These are phyloP conservation scores for Hypocryptadius cinnamomeus DNA, from an alignment of 2,113 vertebrate species.

Conservation along the genomic window DNA sequence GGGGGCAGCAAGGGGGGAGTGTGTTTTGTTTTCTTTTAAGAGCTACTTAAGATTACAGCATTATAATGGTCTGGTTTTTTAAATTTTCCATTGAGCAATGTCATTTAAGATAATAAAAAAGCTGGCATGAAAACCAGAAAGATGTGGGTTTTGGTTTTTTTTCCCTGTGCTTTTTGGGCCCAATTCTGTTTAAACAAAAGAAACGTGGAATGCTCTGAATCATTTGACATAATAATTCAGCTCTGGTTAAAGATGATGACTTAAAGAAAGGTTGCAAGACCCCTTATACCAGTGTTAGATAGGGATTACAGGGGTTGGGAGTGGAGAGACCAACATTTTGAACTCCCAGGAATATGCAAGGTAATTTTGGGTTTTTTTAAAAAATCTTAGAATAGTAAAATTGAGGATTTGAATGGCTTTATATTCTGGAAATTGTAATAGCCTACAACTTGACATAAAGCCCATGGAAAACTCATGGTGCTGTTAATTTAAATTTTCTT, in stretches of 20 bases:
- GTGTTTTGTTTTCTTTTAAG: background rate
- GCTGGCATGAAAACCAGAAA: background rate
- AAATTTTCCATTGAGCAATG: background rate
- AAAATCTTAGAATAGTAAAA: background rate
- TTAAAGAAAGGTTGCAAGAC: background rate
- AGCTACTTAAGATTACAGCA: background rate
- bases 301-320: background rate
- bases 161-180: background rate
- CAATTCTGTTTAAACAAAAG: background rate
- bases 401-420: background rate
- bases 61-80: background rate
- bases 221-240: conserved; percentile 9
- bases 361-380: background rate
- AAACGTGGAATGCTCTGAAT: background rate
- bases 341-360: background rate
- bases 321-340: background rate
- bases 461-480: background rate
- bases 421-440: background rate
- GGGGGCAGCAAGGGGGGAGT: background rate
- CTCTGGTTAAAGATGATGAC: background rate
- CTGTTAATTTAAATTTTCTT: background rate
- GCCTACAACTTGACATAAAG: background rate
- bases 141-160: background rate
- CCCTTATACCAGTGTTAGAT: background rate
- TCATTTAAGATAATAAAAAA: background rate